Evolutionary conservation across 2,113 vertebrate genomes (phyloP), one percentile per base, ranked within the genome.

Genomic region (Paradoxurus hermaphroditus): DNA sequence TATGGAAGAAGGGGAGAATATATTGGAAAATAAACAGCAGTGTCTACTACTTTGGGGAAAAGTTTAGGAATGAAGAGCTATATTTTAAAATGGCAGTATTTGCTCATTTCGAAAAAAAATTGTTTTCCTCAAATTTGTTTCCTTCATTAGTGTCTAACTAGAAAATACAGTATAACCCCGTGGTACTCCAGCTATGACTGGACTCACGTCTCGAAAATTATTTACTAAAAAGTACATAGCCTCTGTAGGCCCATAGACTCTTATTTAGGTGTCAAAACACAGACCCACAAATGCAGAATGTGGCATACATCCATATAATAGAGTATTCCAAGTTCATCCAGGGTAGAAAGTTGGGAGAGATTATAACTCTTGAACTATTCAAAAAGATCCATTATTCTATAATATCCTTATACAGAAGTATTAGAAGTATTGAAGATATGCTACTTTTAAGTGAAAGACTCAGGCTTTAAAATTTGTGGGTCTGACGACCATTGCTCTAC

Each of bases 31-130:
- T 29, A 81, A 75, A 3, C 7, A 90, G 59, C 12, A 78, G 34
- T 51, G 11, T 41, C 78, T 73, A 59, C 27, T 53, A 85, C 23
- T 96, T 78, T 70, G 41, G 36, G 21, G 15, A 91, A 62, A 90
- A 5, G 1, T 73, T 91, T 78, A 70, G 67, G 10, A 79, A 79
- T 65, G 8, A 59, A 59, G 56, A 23, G 21, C 56, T 59, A 59
- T 49, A 62, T 39, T 91, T 65, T 92, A 75, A 94, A 79, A 91
- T 78, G 21, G 59, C 7, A 56, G 4, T 27, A 67, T 81, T 86
- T 90, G 12, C 34, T 85, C 14, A 62, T 59, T 92, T 81, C 92
- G 65, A 95, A 95, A 93, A 68, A 96, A 96, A 94, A 67, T 75
- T 79, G 62, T 67, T 70, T 84, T 88, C 51, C 25, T 81, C 31